A percentile compares a stretch with the other conserved stretches of the same genome.
phyloP scores from a whole-genome alignment of 2,797 vertebrate genomes.

The Epinephelus coioides region DNA sequence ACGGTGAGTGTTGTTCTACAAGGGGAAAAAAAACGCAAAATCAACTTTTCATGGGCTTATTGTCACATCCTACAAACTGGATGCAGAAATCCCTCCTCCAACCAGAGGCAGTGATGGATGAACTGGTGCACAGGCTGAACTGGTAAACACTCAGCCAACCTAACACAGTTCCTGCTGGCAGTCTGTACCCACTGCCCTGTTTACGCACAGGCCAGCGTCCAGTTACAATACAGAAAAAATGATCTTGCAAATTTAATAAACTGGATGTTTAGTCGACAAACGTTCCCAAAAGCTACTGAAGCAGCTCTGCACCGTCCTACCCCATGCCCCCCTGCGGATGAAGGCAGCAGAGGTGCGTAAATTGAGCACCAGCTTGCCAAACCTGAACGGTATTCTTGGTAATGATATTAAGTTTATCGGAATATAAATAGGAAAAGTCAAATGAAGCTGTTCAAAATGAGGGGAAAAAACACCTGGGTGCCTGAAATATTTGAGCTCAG shows the following conservation, averaged over 20 bases:
- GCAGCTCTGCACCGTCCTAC: slow-evolving; percentile 63
- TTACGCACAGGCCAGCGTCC: neutral
- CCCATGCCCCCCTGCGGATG: slow-evolving; percentile 62
- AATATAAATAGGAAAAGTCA: neutral
- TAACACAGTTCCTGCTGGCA: slow-evolving; percentile 24
- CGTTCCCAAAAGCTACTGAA: neutral
- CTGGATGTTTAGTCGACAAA: neutral
- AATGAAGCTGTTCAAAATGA: neutral
- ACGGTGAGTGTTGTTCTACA: neutral
- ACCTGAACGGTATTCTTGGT: neutral
- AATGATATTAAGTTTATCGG: neutral
- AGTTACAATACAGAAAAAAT: neutral
- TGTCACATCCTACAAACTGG: neutral
- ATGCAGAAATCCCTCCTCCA: slow-evolving; percentile 49
- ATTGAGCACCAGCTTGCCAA: neutral
- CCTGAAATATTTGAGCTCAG: neutral
- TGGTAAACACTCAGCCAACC: slow-evolving; percentile 62
- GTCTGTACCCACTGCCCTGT: neutral
- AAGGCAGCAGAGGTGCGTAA: slow-evolving; percentile 8
- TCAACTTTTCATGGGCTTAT: neutral
- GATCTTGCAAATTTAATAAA: neutral
- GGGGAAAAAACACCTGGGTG: neutral
- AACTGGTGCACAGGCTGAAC: slow-evolving; percentile 74
- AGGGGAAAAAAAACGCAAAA: neutral
- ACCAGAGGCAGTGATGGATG: slow-evolving; percentile 56